Evolutionary conservation across 92 coral and sea anemone genomes (phyloP), one percentile per base, ranked within the genome.

Genomic region (Actinernus sp.): DNA sequence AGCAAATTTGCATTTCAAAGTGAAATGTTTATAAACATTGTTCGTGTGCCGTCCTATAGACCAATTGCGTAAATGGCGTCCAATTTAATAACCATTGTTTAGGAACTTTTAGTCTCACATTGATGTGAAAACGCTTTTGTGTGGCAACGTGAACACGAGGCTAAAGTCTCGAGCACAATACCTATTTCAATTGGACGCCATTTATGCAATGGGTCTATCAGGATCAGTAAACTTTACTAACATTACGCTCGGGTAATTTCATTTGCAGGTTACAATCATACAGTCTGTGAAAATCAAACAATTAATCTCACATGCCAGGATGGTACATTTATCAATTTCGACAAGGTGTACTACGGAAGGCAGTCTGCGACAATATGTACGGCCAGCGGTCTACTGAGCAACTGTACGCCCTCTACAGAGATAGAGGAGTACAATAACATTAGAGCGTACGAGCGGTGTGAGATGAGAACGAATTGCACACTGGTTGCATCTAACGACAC

Each of bases 281-380:
- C 89, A 30, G 38, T 73, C 31, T 83, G 84, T 25, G 72, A 75
- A 16, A 61, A 60, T 31, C 36, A 60, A 48, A 57, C 33, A 8
- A 51, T 57, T 17, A 51, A 44, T 43, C 31, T 83, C 20, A 26
- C 55, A 12, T 83, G 89, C 31, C 84, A 73, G 13, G 30, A 28
- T 11, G 78, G 58, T 4, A 66, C 89, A 12, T 83, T 83, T 26
- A 83, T 83, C 63, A 83, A 83, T 54, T 27, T 83, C 13, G 48
- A 75, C 16, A 21, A 26, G 34, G 47, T 68, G n/a, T 55, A 66
- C 61, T 67, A 64, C 63, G 89, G 89, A 5, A 51, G 71, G 23
- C 65, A 57, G 3, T 64, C 71, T n/a, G 1, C 10, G 24, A 43
- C 19, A 8, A 14, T 19, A 26, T 70, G 78, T 29, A 46, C 33